phyloP scores from a whole-genome alignment of 2,113 vertebrate species.

The Pangasianodon gigas region DNA sequence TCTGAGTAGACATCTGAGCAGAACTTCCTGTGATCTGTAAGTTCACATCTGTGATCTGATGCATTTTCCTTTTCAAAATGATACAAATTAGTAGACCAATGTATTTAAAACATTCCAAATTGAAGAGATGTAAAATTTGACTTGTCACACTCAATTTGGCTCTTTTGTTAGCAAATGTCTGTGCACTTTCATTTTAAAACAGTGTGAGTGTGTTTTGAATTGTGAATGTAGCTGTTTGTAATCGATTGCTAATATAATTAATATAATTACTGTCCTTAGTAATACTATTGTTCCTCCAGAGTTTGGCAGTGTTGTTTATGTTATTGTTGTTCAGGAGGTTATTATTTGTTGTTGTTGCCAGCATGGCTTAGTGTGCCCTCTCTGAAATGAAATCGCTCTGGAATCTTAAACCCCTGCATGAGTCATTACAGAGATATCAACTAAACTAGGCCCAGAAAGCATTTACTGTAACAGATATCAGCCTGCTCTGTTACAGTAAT shows the following conservation, averaged over 20 bases:
- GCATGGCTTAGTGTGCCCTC: not conserved
- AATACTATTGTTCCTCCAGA: not conserved
- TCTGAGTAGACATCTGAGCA: constrained; percentile 2
- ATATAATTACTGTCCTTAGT: not conserved
- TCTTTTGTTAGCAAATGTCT: not conserved
- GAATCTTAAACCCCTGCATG: constrained; percentile 30
- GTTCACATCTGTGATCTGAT: not conserved
- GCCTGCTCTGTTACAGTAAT: constrained; percentile 1
- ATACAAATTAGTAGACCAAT: not conserved
- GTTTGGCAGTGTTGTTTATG: not conserved
- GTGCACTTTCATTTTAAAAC: not conserved
- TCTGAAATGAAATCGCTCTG: not conserved
- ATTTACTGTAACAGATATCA: constrained; percentile 25
- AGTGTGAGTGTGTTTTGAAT: not conserved
- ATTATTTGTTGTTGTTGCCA: constrained; percentile 14
- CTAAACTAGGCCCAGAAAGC: constrained; percentile 23
- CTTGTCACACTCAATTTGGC: not conserved
- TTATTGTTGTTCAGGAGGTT: not conserved
- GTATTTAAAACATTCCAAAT: not conserved
- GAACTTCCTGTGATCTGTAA: not conserved
- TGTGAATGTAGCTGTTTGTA: not conserved
- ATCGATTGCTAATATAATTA: not conserved
- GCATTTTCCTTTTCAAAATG: not conserved
- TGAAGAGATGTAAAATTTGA: not conserved
- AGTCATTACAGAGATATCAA: constrained; percentile 23